A percentile compares a stretch with the other conserved stretches of the same genome.
Conservation (phyloP, 2,888 invertebrate species). For the Ommatoiulus sabulosus region DNA sequence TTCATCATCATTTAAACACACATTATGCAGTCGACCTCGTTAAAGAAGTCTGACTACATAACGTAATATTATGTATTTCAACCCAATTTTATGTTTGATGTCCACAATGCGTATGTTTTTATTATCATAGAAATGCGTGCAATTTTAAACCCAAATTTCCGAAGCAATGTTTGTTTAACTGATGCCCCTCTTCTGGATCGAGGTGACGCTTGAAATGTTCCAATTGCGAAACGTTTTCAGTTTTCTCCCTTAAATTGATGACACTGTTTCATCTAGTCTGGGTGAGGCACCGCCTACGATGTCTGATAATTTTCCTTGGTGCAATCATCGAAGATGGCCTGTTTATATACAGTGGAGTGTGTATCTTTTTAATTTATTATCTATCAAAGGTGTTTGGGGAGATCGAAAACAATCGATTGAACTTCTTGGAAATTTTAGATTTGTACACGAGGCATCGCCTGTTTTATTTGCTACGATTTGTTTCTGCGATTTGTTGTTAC, state of each 20-base stretch:
- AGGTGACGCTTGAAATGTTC: neutral
- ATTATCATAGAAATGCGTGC: too few relatives aligned
- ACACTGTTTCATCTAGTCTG: slow-evolving; percentile 4
- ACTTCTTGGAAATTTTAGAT: neutral
- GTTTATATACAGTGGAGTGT: too few relatives aligned
- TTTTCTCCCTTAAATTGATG: neutral
- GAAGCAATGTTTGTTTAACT: neutral
- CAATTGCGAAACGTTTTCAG: neutral
- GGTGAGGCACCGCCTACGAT: neutral
- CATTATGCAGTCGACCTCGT: too few relatives aligned
- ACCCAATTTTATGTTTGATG: neutral
- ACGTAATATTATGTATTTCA: neutral
- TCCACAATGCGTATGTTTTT: too few relatives aligned
- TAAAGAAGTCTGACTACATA: neutral
- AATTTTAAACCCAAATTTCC: neutral
- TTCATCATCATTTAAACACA: neutral
- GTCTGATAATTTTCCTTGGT: neutral
- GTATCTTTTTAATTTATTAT: neutral
- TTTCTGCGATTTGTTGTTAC: neutral
- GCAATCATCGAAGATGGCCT: neutral
- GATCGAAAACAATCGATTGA: neutral
- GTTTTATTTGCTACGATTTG: neutral
- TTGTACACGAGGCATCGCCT: neutral
- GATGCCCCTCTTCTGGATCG: neutral
- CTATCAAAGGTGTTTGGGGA: neutral